Percentiles rank a stretch among this genome's conserved stretches.
These are phyloP conservation scores for Epizoanthus stellaris DNA, from an alignment of 92 coral and sea anemone species.

Conservation along the genomic window DNA sequence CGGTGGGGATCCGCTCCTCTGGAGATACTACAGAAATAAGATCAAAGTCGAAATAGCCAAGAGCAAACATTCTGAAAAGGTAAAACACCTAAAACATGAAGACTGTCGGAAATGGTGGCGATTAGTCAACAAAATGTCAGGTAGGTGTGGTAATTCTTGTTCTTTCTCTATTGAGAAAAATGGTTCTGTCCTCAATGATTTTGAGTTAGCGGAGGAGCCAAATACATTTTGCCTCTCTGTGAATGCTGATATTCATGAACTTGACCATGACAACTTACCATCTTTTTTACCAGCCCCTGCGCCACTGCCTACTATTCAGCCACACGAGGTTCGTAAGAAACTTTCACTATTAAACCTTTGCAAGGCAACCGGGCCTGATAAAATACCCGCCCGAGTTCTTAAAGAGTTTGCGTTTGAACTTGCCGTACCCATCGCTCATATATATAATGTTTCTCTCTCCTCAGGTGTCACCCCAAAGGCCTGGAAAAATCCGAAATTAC, in stretches of 20 bases:
- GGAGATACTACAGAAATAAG: too few relatives aligned
- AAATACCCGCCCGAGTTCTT: too few relatives aligned
- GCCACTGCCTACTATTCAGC: conserved; percentile 1
- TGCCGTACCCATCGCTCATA: conserved; percentile 18
- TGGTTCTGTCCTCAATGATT: not conserved
- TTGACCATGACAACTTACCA: not conserved
- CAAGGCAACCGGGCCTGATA: too few relatives aligned
- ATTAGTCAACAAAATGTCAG: not conserved
- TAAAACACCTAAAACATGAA: not conserved
- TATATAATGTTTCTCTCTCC: conserved; percentile 26
- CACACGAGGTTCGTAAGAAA: too few relatives aligned
- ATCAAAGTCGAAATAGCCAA: conserved; percentile 6
- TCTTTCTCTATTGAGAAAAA: too few relatives aligned
- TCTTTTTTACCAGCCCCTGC: not conserved
- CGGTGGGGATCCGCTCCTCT: too few relatives aligned
- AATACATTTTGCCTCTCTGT: not conserved
- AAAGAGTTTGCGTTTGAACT: too few relatives aligned
- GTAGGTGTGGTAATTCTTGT: not conserved
- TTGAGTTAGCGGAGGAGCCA: not conserved
- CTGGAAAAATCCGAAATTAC: too few relatives aligned
- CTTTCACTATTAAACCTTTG: too few relatives aligned
- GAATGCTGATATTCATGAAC: not conserved
- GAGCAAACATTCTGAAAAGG: conserved; percentile 9
- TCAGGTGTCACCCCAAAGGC: too few relatives aligned
- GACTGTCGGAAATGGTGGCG: conserved; percentile 20